Evolutionary conservation across 2,797 vertebrate genomes (phyloP).

Genomic region (Acipenser transmontanus): DNA sequence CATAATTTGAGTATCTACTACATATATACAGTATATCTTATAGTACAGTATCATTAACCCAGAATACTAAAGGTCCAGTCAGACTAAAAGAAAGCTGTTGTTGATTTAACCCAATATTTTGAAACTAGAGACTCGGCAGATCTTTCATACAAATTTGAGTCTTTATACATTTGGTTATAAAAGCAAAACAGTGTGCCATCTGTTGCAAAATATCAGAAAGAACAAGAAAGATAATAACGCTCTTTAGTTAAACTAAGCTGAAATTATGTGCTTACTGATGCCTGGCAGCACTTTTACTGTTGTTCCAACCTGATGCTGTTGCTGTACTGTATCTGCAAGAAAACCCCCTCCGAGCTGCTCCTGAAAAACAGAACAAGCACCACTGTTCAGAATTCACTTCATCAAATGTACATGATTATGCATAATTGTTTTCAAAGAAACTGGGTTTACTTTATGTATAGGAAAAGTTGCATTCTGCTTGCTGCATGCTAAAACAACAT

Average conservation of each 20-base stretch:
- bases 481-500: no score
- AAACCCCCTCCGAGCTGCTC: no score
- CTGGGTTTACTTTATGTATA: no score
- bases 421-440: no score
- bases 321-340: no score
- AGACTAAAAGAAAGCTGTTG: background rate
- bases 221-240: background rate
- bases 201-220: background rate
- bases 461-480: no score
- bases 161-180: background rate
- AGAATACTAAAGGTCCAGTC: background rate
- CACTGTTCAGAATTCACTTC: no score
- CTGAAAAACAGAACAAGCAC: no score
- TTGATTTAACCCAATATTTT: background rate
- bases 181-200: background rate
- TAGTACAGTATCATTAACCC: background rate
- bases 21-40: no score
- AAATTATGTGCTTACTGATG: background rate
- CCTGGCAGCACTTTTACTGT: background rate
- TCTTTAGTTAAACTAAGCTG: conserved; percentile 1
- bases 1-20: background rate
- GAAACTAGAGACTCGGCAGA: background rate
- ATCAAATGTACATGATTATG: no score
- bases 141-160: conserved; percentile 3
- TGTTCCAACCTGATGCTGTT: background rate